These are phyloP conservation scores for Pyralis farinalis DNA, from an alignment of 2,888 invertebrate genomes.

Conservation along the genomic window DNA sequence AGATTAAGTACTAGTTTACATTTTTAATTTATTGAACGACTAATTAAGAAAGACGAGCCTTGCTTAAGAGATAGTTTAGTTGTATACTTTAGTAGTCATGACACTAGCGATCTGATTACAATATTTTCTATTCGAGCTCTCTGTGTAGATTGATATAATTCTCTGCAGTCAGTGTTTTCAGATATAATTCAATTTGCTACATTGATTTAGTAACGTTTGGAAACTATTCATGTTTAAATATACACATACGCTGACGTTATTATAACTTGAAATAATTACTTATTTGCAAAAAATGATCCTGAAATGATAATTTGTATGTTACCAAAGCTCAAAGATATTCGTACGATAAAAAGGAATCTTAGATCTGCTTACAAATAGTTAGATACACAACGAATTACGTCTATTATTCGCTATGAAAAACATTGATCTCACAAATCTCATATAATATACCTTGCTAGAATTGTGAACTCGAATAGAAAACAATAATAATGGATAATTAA, in stretches of 20 bases:
- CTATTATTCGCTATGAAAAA: too few species aligned
- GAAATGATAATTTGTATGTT: too few species aligned
- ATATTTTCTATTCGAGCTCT: constrained; percentile 33
- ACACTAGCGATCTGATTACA: constrained; percentile 42
- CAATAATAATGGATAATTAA: constrained; percentile 42
- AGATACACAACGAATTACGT: too few species aligned
- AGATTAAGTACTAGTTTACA: constrained; percentile 66
- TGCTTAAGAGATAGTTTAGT: constrained; percentile 77
- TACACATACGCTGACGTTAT: too few species aligned
- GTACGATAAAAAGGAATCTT: too few species aligned
- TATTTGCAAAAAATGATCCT: too few species aligned
- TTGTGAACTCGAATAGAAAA: constrained; percentile 42
- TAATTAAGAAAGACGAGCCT: constrained; percentile 79
- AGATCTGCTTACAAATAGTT: too few species aligned
- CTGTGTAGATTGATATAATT: background rate
- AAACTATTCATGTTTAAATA: too few species aligned
- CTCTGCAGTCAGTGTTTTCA: background rate
- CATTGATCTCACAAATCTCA: background rate
- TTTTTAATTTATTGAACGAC: constrained; percentile 74
- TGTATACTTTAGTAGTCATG: constrained; percentile 60
- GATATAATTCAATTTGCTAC: too few species aligned
- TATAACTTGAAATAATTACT: too few species aligned
- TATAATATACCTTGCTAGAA: background rate
- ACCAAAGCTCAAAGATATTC: too few species aligned
- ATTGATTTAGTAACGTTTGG: too few species aligned